Conservation (phyloP, 2,113 vertebrate species). For the Micronisus gabar region DNA sequence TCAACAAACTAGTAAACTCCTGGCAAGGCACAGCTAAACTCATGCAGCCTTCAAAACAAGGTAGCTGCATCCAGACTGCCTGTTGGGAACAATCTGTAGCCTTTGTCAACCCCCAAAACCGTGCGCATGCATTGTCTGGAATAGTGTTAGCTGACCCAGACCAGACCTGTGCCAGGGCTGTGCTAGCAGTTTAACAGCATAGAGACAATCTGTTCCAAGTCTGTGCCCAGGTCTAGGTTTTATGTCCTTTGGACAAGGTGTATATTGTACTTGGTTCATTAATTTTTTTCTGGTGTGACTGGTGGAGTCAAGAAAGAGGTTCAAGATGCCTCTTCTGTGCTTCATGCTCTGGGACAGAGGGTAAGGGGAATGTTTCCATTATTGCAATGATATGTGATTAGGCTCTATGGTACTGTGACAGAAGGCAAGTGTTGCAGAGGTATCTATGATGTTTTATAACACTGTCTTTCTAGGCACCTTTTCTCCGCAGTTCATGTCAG, state of each 20-base stretch:
- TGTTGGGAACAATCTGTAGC: background rate
- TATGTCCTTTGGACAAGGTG: background rate
- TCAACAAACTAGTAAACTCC: background rate
- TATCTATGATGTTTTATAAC: background rate
- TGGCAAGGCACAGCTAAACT: background rate
- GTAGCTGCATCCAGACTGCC: background rate
- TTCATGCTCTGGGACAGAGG: background rate
- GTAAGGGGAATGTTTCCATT: background rate
- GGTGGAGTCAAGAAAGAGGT: background rate
- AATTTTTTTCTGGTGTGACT: background rate
- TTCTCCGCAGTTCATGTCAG: background rate
- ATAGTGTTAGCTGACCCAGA: accelerated
- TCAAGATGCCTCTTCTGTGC: background rate
- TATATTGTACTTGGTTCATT: background rate
- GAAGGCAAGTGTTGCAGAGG: background rate
- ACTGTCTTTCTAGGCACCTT: background rate
- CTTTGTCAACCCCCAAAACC: background rate
- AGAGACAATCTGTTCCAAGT: background rate
- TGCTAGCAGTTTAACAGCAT: background rate
- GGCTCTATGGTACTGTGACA: background rate
- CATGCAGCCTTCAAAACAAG: background rate
- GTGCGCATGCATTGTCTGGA: background rate
- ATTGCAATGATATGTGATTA: background rate
- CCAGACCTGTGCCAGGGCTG: background rate
- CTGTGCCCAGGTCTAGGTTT: background rate